A percentile compares a stretch with the other conserved stretches of the same genome.
Evolutionary conservation across 2,797 vertebrate genomes (phyloP).

Genomic region (Caiman crocodilus): DNA sequence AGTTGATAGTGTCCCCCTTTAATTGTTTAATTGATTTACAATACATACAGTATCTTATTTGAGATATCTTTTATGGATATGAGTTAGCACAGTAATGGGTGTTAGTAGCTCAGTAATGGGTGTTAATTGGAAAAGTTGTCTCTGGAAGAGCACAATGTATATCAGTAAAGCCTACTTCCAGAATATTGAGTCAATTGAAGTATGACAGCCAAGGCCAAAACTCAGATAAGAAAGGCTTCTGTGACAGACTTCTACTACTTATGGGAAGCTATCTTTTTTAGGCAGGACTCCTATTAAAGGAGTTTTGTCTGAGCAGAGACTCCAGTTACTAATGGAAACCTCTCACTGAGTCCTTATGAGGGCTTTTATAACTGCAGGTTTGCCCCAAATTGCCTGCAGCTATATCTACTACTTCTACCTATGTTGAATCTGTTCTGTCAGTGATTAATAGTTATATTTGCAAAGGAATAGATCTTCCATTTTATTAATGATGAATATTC

Average conservation of each 20-base stretch:
- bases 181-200: background rate
- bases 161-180: background rate
- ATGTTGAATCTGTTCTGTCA: background rate
- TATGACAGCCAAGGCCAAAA: background rate
- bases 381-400: background rate
- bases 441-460: background rate
- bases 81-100: fast-evolving
- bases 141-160: background rate
- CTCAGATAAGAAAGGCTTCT: background rate
- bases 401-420: background rate
- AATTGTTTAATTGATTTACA: background rate
- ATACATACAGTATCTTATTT: background rate
- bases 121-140: background rate
- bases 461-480: background rate
- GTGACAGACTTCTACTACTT: background rate
- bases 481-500: background rate
- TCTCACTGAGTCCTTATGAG: background rate
- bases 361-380: fast-evolving
- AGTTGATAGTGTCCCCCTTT: background rate
- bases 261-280: background rate
- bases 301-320: background rate
- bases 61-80: background rate
- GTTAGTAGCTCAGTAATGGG: background rate
- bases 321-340: conserved; percentile 5
- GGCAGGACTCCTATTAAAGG: background rate